Evolutionary conservation across 2,888 invertebrate genomes (phyloP).

Genomic region (Lepidochrysops patricia): DNA sequence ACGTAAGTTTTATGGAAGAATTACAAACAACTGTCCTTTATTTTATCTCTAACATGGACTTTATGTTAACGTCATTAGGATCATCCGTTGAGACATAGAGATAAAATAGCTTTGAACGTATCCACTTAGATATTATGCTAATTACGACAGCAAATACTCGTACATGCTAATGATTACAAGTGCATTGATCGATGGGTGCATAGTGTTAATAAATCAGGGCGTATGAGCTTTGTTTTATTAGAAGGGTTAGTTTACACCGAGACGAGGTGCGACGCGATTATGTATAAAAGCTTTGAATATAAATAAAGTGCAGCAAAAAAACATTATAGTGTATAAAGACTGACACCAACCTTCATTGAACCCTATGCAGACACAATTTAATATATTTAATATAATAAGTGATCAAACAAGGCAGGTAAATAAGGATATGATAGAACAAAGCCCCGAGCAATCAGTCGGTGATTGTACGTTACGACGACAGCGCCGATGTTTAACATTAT

Average conservation of each 20-base stretch:
- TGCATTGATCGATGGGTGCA: not conserved
- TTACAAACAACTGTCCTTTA: not conserved
- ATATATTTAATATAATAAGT: no score
- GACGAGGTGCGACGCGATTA: not conserved
- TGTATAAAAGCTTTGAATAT: no score
- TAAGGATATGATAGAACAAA: constrained; percentile 44
- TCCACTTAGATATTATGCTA: not conserved
- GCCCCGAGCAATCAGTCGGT: constrained; percentile 50
- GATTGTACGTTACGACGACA: constrained; percentile 72
- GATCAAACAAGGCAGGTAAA: constrained; percentile 16
- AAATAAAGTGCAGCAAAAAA: no score
- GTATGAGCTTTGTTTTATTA: not conserved
- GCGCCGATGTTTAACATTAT: constrained; percentile 61
- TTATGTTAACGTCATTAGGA: no score
- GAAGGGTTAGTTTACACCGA: not conserved
- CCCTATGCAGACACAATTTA: no score
- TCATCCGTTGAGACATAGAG: no score
- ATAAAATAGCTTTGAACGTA: no score
- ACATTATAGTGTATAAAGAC: no score
- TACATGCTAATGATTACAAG: not conserved
- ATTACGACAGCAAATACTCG: not conserved
- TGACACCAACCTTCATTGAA: no score
- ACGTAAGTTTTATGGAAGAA: not conserved
- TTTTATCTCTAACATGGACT: no score
- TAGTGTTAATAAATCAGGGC: not conserved